Percentiles rank a stretch among this genome's conserved stretches.
Evolutionary conservation across 2,113 vertebrate genomes (phyloP).

Genomic region (Bolborhynchus lineola): DNA sequence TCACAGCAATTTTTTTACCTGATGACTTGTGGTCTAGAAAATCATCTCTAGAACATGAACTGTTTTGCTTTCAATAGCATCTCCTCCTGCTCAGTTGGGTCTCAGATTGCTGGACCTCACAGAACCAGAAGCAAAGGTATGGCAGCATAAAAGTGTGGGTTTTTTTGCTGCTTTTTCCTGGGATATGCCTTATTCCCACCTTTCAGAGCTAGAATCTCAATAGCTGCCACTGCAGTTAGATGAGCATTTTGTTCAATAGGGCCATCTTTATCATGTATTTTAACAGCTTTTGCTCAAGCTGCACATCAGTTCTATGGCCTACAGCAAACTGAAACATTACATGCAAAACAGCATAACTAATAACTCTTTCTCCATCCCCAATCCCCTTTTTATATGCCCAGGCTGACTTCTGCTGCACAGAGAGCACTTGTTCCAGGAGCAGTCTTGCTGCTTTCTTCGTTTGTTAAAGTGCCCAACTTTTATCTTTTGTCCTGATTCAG

Average conservation of each 20-base stretch:
- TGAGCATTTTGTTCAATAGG: background rate
- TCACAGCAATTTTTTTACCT: background rate
- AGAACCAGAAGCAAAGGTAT: background rate
- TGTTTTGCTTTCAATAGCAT: background rate
- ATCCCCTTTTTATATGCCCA: background rate
- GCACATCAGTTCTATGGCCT: background rate
- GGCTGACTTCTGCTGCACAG: background rate
- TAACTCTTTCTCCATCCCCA: background rate
- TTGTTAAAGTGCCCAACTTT: background rate
- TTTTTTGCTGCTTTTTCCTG: background rate
- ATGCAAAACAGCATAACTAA: background rate
- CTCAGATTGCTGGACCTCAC: background rate
- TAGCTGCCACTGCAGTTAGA: background rate
- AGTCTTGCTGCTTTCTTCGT: background rate
- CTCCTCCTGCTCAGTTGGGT: background rate
- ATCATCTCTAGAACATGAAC: background rate
- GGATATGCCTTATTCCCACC: background rate
- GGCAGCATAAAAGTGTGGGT: rapidly evolving
- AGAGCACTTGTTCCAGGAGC: background rate
- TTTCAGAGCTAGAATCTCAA: background rate
- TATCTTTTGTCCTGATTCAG: background rate
- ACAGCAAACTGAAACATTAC: background rate
- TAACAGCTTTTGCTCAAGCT: background rate
- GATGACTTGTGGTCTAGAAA: background rate
- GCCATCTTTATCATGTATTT: background rate